Base-by-base conservation (phyloP, 2,113 vertebrate species). In the Spermophilus dauricus region DNA sequence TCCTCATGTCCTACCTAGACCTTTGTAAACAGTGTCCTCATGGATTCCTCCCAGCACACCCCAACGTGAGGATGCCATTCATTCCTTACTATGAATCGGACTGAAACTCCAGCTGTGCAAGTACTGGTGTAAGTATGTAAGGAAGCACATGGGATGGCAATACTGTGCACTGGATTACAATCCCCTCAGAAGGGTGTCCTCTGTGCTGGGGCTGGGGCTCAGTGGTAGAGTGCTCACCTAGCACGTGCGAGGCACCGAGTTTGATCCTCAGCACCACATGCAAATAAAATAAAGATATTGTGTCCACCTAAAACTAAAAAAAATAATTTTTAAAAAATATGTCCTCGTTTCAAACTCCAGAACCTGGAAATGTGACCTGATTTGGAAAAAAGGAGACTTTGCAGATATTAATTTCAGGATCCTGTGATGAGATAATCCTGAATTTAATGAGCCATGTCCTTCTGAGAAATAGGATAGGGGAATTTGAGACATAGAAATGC, bases 121-220 rank as follows among this genome's bases (percentile, higher is more conserved):
- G 13, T 20, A 14, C 10, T 5, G 70, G 6, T 70, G 8, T 37
- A 14, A 48, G 34, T n/a, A 8, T 28, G 34, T 56, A 26, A 3
- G 8, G 17, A 39, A 8, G 30, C 8, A 8, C 3, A 0, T 32
- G 11, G 8, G 5, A 8, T 12, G 30, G 30, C 22, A n/a, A 9
- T 48, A n/a, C 2, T 22, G n/a, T 73, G 45, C 22, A 12, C 6
- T 67, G 20, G 18, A 26, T 30, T 32, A 5, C 11, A 30, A 26
- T 63, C 6, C 13, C 39, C 32, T 5, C 48, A 26, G 70, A 70
- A 2, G 11, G 22, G 28, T 58, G 1, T 18, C 30, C 24, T n/a
- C 13, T 3, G 48, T 2, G 48, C 48, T 51, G 48, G 48, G 48
- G 2, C 12, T 51, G 48, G 10, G 48, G 48, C 48, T 3, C 48